These are phyloP conservation scores for Megastigmus dorsalis DNA, from an alignment of 2,888 invertebrate genomes.

Conservation along the genomic window DNA sequence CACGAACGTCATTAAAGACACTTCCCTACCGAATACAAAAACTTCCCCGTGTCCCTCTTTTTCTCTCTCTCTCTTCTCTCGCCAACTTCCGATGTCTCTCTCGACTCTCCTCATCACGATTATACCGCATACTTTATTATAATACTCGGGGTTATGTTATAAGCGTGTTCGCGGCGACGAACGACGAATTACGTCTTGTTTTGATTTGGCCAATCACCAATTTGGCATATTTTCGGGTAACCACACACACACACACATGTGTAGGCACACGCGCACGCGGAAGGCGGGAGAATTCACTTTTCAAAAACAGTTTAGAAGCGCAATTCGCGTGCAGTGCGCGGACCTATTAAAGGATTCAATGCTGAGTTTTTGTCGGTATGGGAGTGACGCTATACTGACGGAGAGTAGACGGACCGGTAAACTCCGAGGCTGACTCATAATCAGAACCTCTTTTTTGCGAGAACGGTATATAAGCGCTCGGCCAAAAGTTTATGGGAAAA, in stretches of 20 bases:
- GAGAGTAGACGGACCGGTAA: background rate
- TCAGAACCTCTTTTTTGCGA: background rate
- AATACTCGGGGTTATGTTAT: background rate
- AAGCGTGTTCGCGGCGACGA: background rate
- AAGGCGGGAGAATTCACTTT: slow-evolving; percentile 5
- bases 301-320: background rate
- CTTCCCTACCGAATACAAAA: background rate
- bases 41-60: background rate
- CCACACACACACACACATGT: too few species aligned
- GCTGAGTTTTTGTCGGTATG: background rate
- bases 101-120: too few species aligned
- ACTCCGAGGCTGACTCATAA: slow-evolving; percentile 14
- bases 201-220: slow-evolving; percentile 22
- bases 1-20: background rate
- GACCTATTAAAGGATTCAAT: slow-evolving; percentile 5
- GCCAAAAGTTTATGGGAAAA: slow-evolving; percentile 6
- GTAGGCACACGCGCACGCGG: too few species aligned
- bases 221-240: slow-evolving; percentile 22
- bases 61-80: too few species aligned
- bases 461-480: background rate
- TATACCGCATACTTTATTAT: too few species aligned
- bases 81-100: too few species aligned
- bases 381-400: background rate
- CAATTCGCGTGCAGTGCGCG: too few species aligned
- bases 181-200: background rate